Evolutionary conservation across 2,888 invertebrate genomes (phyloP).

Genomic region (Unio pictorum): DNA sequence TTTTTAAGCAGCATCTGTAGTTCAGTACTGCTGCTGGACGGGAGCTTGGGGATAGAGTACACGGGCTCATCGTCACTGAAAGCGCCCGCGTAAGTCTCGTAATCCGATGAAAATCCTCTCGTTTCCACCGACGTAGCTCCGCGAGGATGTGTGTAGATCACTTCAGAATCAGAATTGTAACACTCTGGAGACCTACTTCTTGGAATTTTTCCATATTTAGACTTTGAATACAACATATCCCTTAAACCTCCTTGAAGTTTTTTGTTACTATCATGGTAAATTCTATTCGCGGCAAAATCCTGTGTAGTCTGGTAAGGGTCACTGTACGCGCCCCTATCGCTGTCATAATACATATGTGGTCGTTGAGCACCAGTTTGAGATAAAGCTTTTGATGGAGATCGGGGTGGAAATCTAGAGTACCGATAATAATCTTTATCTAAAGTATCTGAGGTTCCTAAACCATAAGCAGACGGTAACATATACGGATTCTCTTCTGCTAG

Average conservation of each 20-base stretch:
- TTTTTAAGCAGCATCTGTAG: slow-evolving; percentile 67
- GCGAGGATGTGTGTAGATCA: slow-evolving; percentile 57
- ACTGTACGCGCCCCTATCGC: slow-evolving; percentile 35
- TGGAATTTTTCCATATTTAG: slow-evolving; percentile 60
- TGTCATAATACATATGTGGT: slow-evolving; percentile 23
- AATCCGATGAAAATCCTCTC: slow-evolving; percentile 64
- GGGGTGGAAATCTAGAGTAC: too few species aligned
- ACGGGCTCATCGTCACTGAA: slow-evolving; percentile 62
- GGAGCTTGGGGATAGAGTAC: slow-evolving; percentile 60
- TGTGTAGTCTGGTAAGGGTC: slow-evolving; percentile 36
- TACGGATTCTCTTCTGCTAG: too few species aligned
- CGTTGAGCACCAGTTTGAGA: slow-evolving; percentile 14
- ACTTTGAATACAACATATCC: slow-evolving; percentile 61
- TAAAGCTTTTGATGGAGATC: slow-evolving; percentile 44
- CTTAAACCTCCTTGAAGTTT: slow-evolving; percentile 59
- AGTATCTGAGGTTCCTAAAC: too few species aligned
- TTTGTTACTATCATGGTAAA: slow-evolving; percentile 39
- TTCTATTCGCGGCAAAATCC: slow-evolving; percentile 39
- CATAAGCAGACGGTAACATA: too few species aligned
- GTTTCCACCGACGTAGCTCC: slow-evolving; percentile 41
- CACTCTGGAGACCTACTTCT: slow-evolving; percentile 75
- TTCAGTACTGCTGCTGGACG: slow-evolving; percentile 62
- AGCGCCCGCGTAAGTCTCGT: slow-evolving; percentile 63
- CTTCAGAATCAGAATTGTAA: slow-evolving; percentile 95
- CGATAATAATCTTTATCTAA: too few species aligned